These are phyloP conservation scores for Australoheros facetus DNA, from an alignment of 2,797 vertebrate genomes.

Conservation along the genomic window DNA sequence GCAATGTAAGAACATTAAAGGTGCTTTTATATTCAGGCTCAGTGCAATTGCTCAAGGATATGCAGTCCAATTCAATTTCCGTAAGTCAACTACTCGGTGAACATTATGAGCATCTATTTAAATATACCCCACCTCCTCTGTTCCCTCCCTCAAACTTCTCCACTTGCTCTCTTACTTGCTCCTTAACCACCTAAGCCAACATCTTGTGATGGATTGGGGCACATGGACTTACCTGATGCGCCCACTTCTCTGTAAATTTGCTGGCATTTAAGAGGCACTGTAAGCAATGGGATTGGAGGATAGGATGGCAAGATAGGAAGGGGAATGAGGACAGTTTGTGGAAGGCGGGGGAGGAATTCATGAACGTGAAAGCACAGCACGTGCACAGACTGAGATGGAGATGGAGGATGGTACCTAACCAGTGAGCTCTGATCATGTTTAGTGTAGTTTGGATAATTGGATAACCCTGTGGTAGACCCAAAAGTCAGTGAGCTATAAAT, in stretches of 20 bases:
- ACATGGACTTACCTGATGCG: neutral
- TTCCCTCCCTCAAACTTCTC: neutral
- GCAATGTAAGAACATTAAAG: conserved; percentile 16
- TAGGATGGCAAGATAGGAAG: neutral
- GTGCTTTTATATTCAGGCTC: conserved; percentile 27
- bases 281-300: neutral
- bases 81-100: conserved; percentile 37
- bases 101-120: conserved; percentile 29
- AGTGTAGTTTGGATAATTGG: conserved; percentile 24
- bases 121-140: neutral
- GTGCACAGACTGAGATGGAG: conserved; percentile 1
- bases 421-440: conserved; percentile 20
- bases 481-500: conserved; percentile 33
- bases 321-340: neutral
- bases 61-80: conserved; percentile 44
- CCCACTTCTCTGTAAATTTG: conserved; percentile 5
- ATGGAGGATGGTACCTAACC: neutral
- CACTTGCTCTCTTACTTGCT: too few relatives aligned
- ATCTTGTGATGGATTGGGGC: conserved; percentile 33
- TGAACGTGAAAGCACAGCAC: conserved; percentile 6
- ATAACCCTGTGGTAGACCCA: conserved; percentile 20
- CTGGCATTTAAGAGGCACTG: neutral
- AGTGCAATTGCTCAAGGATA: conserved; percentile 55
- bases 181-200: conserved; percentile 1
- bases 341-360: neutral